Base-by-base conservation (phyloP, 2,888 invertebrate species). In the Nemoura dubitans region DNA sequence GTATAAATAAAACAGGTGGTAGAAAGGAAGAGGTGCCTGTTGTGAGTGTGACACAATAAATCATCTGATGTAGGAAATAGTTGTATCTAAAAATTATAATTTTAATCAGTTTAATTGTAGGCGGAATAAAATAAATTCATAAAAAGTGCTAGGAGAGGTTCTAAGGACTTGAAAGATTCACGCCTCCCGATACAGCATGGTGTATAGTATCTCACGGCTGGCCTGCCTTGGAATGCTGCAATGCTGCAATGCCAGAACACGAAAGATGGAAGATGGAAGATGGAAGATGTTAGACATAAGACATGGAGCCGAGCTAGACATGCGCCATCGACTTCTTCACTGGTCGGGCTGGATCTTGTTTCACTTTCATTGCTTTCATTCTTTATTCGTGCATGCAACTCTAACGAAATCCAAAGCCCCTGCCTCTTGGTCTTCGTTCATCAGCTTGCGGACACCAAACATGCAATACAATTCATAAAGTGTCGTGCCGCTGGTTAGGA, bases 81-180 rank as follows among this genome's bases (percentile, higher is more conserved):
- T 59, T 21, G 16, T 59, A 59, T 59, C 59, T 59, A 59, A 14
- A 59, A 59, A 59, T 59, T 59, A 21, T 59, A 59, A 59, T 59
- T 59, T 59, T 59, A 59, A 59, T 59, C 59, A 59, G 59, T 59
- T 21, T 59, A 59, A 59, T 59, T 59, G 59, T 59, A 59, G 59
- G 59, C 21, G 59, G 59, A 59, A 59, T 59, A 59, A 59, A 59
- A 59, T 59, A 59, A 59, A 59, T 59, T 7, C 21, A 14, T 59
- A 21, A 59, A 36, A 59, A 59, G 59, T 59, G 59, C 59, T 21
- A 59, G 16, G 59, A 59, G 59, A 59, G 59, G 59, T 59, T 59
- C 59, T 3, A 59, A 59, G 14, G 59, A 21, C 10, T 59, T 59
- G 59, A 1, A 59, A 59, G 59, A 59, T 59, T 59, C 59, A 59